Evolutionary conservation across 2,888 invertebrate genomes (phyloP).

Genomic region (Limnephilus rhombicus): DNA sequence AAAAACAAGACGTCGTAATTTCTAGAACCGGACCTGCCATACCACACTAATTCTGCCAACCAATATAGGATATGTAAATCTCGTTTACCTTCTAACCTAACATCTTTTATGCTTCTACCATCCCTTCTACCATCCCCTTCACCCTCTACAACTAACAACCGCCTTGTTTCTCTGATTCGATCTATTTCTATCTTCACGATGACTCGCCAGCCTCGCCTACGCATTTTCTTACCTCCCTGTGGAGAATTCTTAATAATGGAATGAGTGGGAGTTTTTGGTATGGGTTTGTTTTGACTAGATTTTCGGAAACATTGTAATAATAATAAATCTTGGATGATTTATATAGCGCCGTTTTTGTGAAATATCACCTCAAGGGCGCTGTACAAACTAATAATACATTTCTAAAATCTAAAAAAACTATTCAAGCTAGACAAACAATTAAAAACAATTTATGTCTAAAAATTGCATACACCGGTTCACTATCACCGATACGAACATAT

Average conservation of each 20-base stretch:
- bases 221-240: not conserved
- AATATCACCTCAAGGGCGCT: no score
- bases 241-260: not conserved
- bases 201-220: constrained; percentile 27
- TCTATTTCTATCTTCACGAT: constrained; percentile 57
- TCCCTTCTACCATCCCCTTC: not conserved
- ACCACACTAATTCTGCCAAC: not conserved
- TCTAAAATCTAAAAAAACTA: no score
- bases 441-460: no score
- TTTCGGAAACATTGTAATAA: not conserved
- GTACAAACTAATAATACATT: no score
- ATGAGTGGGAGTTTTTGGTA: not conserved
- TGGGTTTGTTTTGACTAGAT: constrained; percentile 52
- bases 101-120: no score
- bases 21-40: not conserved
- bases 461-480: no score
- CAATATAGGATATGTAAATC: no score
- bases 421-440: no score
- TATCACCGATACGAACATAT: no score
- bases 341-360: no score
- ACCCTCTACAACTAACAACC: not conserved
- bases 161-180: constrained; percentile 28
- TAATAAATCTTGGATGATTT: no score
- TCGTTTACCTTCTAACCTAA: not conserved
- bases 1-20: not conserved